Conservation (phyloP, 1,140 invertebrate species). For the Wiebesia pumilae region DNA sequence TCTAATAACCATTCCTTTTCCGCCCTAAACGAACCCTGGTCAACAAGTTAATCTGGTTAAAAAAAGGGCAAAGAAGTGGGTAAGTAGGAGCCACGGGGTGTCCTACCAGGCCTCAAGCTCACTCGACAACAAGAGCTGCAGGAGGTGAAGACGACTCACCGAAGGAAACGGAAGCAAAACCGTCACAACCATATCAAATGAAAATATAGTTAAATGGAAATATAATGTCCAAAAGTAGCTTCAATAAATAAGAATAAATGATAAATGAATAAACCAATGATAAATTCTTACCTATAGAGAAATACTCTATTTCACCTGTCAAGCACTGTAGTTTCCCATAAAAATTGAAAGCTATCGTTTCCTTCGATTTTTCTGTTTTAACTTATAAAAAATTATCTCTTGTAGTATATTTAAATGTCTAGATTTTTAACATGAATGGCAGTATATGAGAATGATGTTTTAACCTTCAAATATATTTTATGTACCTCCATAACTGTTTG, state of each 20-base stretch:
- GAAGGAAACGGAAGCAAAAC: no score
- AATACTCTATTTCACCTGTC: constrained; percentile 1
- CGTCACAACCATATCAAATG: no score
- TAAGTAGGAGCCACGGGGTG: no score
- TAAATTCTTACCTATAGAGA: background rate
- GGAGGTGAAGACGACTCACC: no score
- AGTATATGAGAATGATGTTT: background rate
- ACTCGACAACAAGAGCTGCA: no score
- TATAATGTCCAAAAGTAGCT: background rate
- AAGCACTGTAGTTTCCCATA: background rate
- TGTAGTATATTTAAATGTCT: constrained; percentile 2
- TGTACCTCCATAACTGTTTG: background rate
- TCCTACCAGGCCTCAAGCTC: no score
- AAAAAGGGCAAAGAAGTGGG: no score
- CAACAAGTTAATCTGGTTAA: no score
- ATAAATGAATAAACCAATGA: background rate
- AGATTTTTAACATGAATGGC: background rate
- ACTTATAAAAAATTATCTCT: background rate
- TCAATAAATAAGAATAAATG: background rate
- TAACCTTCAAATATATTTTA: background rate
- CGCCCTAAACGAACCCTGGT: no score
- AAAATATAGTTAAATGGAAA: no score
- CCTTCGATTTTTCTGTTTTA: background rate
- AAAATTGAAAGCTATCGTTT: constrained; percentile 6
- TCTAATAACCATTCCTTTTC: no score